Evolutionary conservation across 1,140 invertebrate genomes (phyloP).

Genomic region (Oscheius sp.): DNA sequence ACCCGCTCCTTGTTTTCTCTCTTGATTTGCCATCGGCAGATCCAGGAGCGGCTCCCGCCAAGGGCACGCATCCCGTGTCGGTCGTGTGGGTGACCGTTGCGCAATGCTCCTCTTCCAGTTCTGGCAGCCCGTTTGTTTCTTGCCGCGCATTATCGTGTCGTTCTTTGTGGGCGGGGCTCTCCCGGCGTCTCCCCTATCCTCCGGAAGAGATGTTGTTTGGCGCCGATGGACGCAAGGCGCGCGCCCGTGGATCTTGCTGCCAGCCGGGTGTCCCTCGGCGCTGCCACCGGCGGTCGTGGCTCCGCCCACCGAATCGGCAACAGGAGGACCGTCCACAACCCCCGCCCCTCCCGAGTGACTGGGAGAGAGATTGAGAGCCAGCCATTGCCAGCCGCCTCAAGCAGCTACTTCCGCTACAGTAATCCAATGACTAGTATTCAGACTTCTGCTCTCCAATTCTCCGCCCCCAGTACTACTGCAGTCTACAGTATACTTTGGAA

Average conservation of each 20-base stretch:
- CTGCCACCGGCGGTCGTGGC: too few relatives aligned
- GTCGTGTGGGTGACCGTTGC: neutral
- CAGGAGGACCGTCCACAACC: too few relatives aligned
- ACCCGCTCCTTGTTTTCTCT: neutral
- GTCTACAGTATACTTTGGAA: too few relatives aligned
- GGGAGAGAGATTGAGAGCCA: too few relatives aligned
- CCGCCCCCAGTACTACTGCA: too few relatives aligned
- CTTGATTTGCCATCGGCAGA: neutral
- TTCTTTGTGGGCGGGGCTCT: constrained; percentile 9
- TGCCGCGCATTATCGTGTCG: constrained; percentile 1
- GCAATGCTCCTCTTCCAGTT: neutral
- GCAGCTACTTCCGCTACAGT: constrained; percentile 6
- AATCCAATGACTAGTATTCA: too few relatives aligned
- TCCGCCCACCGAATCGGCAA: too few relatives aligned
- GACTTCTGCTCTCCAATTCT: too few relatives aligned
- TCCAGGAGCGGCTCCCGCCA: neutral
- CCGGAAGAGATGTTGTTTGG: constrained; percentile 5
- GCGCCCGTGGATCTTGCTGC: too few relatives aligned
- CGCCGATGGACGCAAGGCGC: neutral
- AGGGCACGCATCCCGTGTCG: neutral
- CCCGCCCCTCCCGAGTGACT: too few relatives aligned
- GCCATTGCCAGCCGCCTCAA: too few relatives aligned
- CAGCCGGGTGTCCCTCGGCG: too few relatives aligned
- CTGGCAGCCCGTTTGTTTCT: constrained; percentile 2
- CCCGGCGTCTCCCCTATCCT: neutral